phyloP scores from a whole-genome alignment of 2,113 vertebrate species.

The Cygnus buccinator region DNA sequence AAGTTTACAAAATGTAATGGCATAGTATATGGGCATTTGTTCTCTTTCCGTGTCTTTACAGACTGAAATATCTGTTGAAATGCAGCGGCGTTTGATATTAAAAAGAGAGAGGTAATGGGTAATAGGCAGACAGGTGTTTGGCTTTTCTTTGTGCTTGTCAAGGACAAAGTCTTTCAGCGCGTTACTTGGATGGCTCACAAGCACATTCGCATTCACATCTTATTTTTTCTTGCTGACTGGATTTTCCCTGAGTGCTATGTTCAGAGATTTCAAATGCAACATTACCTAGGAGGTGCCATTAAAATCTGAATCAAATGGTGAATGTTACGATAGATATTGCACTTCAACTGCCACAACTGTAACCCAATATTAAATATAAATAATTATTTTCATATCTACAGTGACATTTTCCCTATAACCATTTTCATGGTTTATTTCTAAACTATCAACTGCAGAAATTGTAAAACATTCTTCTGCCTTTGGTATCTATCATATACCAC shows the following conservation, averaged over 20 bases:
- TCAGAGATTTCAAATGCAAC: constrained; percentile 12
- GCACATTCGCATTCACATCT: constrained; percentile 1
- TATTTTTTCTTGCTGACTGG: constrained; percentile 46
- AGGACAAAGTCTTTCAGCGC: not conserved
- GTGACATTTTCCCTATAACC: not conserved
- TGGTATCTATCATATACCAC: not conserved
- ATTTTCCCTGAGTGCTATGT: not conserved
- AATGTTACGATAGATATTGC: not conserved
- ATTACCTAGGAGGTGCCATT: not conserved
- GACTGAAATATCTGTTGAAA: not conserved
- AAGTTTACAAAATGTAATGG: not conserved
- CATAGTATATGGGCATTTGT: not conserved
- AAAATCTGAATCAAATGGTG: not conserved
- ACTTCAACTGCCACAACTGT: not conserved
- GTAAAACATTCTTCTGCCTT: not conserved
- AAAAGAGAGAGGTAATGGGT: not conserved
- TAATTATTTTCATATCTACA: constrained; percentile 4
- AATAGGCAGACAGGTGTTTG: constrained; percentile 3
- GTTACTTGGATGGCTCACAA: not conserved
- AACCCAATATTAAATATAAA: constrained; percentile 2
- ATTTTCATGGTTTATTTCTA: constrained; percentile 30
- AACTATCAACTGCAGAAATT: not conserved
- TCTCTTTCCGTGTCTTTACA: not conserved
- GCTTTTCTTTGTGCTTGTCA: constrained; percentile 23
- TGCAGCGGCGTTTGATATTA: not conserved